Evolutionary conservation across 1,140 invertebrate genomes (phyloP).

Genomic region (Cydia splendana): DNA sequence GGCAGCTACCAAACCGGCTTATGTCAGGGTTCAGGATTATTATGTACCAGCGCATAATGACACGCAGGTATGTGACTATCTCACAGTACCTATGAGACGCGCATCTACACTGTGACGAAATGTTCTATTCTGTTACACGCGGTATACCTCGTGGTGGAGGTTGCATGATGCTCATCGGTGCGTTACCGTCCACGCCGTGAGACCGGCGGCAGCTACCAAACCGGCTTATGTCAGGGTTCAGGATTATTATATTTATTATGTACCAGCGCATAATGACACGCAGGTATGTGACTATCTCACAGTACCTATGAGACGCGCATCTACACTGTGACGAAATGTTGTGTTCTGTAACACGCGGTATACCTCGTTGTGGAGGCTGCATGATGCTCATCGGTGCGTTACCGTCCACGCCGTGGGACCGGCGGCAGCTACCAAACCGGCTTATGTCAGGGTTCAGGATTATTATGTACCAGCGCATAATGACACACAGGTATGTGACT

Average conservation of each 20-base stretch:
- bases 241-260: constrained; percentile 89
- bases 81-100: too few relatives aligned
- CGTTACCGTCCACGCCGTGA: constrained; percentile 76
- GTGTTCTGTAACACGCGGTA: too few relatives aligned
- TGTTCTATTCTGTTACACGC: too few relatives aligned
- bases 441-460: constrained; percentile 84
- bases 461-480: constrained; percentile 81
- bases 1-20: constrained; percentile 81
- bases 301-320: too few relatives aligned
- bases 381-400: constrained; percentile 62
- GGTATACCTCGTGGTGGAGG: too few relatives aligned
- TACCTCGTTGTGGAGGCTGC: too few relatives aligned
- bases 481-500: constrained; percentile 37
- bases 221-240: constrained; percentile 83
- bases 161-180: constrained; percentile 58
- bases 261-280: constrained; percentile 73
- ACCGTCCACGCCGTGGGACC: constrained; percentile 77
- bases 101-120: too few relatives aligned
- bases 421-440: constrained; percentile 80
- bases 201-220: constrained; percentile 76
- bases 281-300: constrained; percentile 46
- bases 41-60: constrained; percentile 81
- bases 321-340: too few relatives aligned
- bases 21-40: constrained; percentile 85
- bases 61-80: constrained; percentile 55